These are phyloP conservation scores for Nephrocerus scutellatus DNA, from an alignment of 2,888 invertebrate genomes.

Conservation along the genomic window DNA sequence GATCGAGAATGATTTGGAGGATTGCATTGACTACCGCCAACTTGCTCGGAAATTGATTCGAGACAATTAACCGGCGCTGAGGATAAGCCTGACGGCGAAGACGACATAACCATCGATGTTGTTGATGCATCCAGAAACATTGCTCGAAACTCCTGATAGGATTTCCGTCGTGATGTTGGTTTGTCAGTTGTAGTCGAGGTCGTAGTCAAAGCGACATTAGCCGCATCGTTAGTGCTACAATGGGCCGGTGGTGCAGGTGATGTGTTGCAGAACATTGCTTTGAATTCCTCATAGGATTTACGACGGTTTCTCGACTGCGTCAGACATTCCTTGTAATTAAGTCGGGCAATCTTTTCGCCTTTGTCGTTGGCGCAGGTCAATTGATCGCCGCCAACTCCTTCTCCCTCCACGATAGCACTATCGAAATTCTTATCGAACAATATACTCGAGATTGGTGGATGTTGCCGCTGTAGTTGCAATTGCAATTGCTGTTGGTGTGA, in stretches of 20 bases:
- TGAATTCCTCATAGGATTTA: constrained; percentile 48
- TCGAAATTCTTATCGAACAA: constrained; percentile 18
- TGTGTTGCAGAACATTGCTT: constrained; percentile 39
- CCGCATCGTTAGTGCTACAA: too few species aligned
- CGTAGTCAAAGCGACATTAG: too few species aligned
- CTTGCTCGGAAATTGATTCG: constrained; percentile 43
- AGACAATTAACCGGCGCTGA: constrained; percentile 25
- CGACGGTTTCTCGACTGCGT: constrained; percentile 47
- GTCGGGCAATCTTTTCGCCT: constrained; percentile 39
- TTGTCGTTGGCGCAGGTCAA: constrained; percentile 2
- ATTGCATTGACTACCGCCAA: too few species aligned
- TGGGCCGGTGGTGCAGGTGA: too few species aligned
- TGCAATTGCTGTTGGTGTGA: constrained; percentile 10
- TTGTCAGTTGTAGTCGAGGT: constrained; percentile 12
- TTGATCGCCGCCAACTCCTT: constrained; percentile 5
- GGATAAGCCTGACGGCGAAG: not conserved
- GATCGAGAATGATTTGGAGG: too few species aligned
- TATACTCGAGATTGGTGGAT: constrained; percentile 23
- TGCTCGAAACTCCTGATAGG: constrained; percentile 29
- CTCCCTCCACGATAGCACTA: constrained; percentile 1
- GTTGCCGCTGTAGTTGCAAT: too few species aligned
- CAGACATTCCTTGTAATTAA: constrained; percentile 45
- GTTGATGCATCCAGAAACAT: constrained; percentile 16
- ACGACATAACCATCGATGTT: not conserved
- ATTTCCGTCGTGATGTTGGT: constrained; percentile 32